Percentiles rank a stretch among this genome's conserved stretches.
phyloP scores from a whole-genome alignment of 2,888 invertebrate species.

The Eudemis profundana region DNA sequence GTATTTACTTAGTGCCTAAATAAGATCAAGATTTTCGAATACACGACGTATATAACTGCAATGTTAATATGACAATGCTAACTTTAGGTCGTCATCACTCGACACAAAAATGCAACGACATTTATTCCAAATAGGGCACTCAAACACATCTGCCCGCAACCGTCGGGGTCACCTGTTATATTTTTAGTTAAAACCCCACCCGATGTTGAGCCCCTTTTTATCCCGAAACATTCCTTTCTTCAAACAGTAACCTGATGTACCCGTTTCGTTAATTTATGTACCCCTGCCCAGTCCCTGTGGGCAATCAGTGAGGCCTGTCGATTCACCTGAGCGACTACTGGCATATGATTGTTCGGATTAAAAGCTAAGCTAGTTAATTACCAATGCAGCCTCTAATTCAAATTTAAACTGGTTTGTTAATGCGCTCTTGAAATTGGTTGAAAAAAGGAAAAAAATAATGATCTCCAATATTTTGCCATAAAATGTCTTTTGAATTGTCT shows the following conservation, averaged over 20 bases:
- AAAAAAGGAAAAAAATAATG: no score
- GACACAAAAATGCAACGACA: slow-evolving; percentile 26
- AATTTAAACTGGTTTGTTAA: background rate
- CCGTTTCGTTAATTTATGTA: slow-evolving; percentile 43
- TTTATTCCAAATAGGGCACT: slow-evolving; percentile 33
- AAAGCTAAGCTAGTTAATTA: slow-evolving; percentile 20
- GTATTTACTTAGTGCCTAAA: no score
- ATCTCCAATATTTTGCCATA: no score
- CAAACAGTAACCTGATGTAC: slow-evolving; percentile 36
- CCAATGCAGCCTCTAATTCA: background rate
- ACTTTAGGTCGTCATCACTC: slow-evolving; percentile 20
- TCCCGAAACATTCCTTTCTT: slow-evolving; percentile 26
- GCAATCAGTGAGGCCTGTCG: slow-evolving; percentile 40
- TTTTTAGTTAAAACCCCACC: slow-evolving; percentile 32
- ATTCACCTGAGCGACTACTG: slow-evolving; percentile 33
- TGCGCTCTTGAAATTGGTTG: background rate
- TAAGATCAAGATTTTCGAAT: background rate
- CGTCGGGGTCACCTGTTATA: slow-evolving; percentile 33
- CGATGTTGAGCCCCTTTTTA: slow-evolving; percentile 19
- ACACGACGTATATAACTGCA: no score
- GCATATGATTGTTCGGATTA: slow-evolving; percentile 31
- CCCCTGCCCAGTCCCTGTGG: slow-evolving; percentile 35
- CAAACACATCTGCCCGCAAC: slow-evolving; percentile 26
- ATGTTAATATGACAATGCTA: no score
- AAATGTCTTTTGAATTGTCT: slow-evolving; percentile 50